phyloP scores from a whole-genome alignment of 1,140 invertebrate genomes.

The Drosophila serrata region DNA sequence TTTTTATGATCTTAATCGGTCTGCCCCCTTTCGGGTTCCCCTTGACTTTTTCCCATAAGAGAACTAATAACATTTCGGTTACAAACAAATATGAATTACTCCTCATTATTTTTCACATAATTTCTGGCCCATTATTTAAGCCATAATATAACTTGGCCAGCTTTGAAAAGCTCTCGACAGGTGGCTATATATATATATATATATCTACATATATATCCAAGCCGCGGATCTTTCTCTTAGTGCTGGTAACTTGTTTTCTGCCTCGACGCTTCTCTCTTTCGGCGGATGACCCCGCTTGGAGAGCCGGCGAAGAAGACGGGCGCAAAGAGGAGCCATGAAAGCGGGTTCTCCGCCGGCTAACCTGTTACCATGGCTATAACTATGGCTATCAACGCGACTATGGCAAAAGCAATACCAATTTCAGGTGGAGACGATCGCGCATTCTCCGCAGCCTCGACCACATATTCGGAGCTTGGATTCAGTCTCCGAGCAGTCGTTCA shows the following conservation, averaged over 20 bases:
- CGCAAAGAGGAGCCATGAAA: conserved; percentile 37
- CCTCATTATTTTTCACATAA: conserved; percentile 20
- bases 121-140: conserved; percentile 17
- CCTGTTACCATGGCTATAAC: conserved; percentile 55
- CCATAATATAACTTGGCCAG: not conserved
- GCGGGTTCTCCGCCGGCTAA: conserved; percentile 61
- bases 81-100: conserved; percentile 10
- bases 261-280: conserved; percentile 4
- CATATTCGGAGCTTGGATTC: conserved; percentile 33
- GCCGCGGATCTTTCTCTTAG: conserved; percentile 22
- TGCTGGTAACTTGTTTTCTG: conserved; percentile 14
- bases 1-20: not conserved
- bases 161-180: conserved; percentile 28
- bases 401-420: conserved; percentile 54
- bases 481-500: conserved; percentile 78
- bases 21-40: not conserved
- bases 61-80: conserved; percentile 3
- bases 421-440: conserved; percentile 43
- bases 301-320: conserved; percentile 24
- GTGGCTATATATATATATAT: conserved; percentile 9
- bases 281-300: conserved; percentile 7
- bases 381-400: conserved; percentile 35
- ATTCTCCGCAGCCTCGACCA: conserved; percentile 56
- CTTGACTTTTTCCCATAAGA: not conserved
- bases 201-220: not conserved